These are phyloP conservation scores for Alectura lathami DNA, from an alignment of 2,113 vertebrate species.

Conservation along the genomic window DNA sequence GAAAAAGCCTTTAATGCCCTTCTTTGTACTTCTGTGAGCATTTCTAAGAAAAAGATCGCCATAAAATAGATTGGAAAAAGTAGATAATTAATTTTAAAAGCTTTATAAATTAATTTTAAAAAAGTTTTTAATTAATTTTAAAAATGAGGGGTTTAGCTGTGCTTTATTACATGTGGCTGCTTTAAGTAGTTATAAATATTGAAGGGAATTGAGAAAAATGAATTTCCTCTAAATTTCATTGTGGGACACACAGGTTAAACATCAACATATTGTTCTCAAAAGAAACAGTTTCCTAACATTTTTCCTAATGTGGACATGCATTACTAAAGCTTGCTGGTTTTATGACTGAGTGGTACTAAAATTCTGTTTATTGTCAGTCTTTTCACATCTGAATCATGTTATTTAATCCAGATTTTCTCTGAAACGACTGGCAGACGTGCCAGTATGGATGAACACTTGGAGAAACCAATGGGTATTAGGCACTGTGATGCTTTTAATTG, in stretches of 20 bases:
- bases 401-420: constrained; percentile 73
- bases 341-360: constrained; percentile 58
- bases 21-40: not conserved
- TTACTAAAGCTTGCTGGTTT: constrained; percentile 52
- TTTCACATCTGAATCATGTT: constrained; percentile 69
- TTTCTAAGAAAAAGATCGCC: not conserved
- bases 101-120: not conserved
- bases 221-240: constrained; percentile 36
- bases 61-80: not conserved
- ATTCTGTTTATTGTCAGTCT: constrained; percentile 63
- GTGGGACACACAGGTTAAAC: constrained; percentile 8
- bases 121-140: not conserved
- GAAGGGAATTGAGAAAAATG: not conserved
- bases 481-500: constrained; percentile 32
- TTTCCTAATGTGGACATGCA: constrained; percentile 57
- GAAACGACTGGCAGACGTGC: constrained; percentile 55
- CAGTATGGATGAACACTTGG: constrained; percentile 37
- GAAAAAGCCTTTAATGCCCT: not conserved
- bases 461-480: constrained; percentile 30
- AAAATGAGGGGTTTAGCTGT: not conserved
- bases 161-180: not conserved
- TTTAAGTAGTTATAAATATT: not conserved
- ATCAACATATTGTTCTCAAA: constrained; percentile 6
- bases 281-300: constrained; percentile 55
- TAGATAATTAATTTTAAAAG: not conserved